A percentile compares a stretch with the other conserved stretches of the same genome.
phyloP scores from a whole-genome alignment of 1,140 invertebrate genomes.

The Sminthurides bifidus region DNA sequence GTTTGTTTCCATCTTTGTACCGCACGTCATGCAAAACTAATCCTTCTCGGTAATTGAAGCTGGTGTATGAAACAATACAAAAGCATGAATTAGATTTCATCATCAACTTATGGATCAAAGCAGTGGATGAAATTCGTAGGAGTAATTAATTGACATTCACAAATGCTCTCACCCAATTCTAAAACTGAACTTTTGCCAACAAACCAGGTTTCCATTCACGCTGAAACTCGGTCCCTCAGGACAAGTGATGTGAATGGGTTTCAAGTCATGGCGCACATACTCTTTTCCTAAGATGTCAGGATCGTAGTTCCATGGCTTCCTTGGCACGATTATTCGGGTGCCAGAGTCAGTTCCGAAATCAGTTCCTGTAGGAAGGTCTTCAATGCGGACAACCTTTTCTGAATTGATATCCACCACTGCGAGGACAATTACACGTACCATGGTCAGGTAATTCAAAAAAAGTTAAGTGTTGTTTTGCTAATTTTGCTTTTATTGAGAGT shows the following conservation, averaged over 20 bases:
- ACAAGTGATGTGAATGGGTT: constrained; percentile 19
- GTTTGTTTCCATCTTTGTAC: constrained; percentile 24
- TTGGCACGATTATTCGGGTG: constrained; percentile 10
- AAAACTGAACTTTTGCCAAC: constrained; percentile 27
- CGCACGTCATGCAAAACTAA: constrained; percentile 27
- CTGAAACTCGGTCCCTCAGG: constrained; percentile 29
- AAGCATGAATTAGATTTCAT: neutral
- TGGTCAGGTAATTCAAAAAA: neutral
- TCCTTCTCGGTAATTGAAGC: constrained; percentile 32
- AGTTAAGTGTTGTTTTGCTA: neutral
- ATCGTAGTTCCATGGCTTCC: constrained; percentile 20
- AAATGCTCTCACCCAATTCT: constrained; percentile 12
- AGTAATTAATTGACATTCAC: neutral
- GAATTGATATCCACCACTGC: constrained; percentile 27
- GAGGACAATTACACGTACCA: neutral
- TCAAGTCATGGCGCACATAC: constrained; percentile 20
- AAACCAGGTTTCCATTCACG: constrained; percentile 23
- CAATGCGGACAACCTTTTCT: constrained; percentile 21
- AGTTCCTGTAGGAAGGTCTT: constrained; percentile 21
- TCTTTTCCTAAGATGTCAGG: constrained; percentile 11
- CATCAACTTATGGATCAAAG: neutral
- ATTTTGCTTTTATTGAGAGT: neutral
- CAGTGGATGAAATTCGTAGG: neutral
- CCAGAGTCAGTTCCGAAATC: constrained; percentile 8
- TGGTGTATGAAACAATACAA: neutral